These are phyloP conservation scores for Leucosticte australis DNA, from an alignment of 2,113 vertebrate species.

Conservation along the genomic window DNA sequence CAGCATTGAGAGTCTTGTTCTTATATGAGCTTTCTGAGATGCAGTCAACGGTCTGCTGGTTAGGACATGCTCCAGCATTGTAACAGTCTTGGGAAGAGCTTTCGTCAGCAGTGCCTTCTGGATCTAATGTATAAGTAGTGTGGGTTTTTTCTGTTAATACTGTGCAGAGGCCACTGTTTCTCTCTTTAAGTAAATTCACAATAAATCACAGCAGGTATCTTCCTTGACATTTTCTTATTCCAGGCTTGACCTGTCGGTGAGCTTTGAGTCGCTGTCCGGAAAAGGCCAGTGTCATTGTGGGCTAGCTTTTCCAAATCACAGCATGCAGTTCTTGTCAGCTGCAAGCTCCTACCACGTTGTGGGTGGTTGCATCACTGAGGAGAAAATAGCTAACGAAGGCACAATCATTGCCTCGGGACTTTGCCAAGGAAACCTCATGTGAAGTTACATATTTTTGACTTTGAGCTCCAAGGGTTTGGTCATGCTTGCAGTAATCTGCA, in stretches of 20 bases:
- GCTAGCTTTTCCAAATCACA: neutral
- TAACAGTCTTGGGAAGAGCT: conserved; percentile 11
- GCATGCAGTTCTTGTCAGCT: neutral
- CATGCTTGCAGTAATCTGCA: neutral
- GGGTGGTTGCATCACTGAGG: conserved; percentile 8
- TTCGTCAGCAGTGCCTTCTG: neutral
- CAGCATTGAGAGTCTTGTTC: conserved; percentile 24
- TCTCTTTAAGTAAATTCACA: neutral
- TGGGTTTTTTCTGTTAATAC: neutral
- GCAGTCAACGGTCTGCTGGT: conserved; percentile 11
- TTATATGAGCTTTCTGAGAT: conserved; percentile 36
- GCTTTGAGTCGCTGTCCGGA: neutral
- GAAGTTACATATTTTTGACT: neutral
- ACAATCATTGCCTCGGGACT: neutral
- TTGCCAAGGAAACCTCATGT: neutral
- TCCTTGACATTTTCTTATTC: neutral
- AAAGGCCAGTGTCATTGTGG: neutral
- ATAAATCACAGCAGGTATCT: neutral
- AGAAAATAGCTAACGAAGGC: conserved; percentile 19
- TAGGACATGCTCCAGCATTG: conserved; percentile 61
- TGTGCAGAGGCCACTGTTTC: neutral
- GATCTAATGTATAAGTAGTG: neutral
- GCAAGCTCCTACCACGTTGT: neutral
- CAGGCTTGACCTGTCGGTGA: neutral
- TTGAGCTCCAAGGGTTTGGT: neutral